These are phyloP conservation scores for Hestina assimilis DNA, from an alignment of 1,140 invertebrate species.

Conservation along the genomic window DNA sequence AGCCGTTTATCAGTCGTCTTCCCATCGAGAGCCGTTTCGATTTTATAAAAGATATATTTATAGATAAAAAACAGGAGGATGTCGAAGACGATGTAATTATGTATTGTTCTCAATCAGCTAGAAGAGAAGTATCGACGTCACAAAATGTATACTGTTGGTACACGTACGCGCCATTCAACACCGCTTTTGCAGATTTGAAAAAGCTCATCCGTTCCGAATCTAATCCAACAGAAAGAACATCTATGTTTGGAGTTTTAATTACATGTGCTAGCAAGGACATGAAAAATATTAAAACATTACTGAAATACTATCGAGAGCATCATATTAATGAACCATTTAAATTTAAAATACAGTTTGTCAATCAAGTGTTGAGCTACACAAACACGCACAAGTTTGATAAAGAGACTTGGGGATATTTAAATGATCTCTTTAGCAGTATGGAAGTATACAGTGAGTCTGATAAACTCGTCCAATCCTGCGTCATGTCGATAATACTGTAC, in stretches of 20 bases:
- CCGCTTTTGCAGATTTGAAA: constrained; percentile 46
- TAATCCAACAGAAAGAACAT: constrained; percentile 37
- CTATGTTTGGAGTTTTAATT: constrained; percentile 41
- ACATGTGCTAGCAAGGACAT: constrained; percentile 30
- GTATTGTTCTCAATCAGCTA: not conserved
- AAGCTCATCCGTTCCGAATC: constrained; percentile 46
- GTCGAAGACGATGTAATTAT: not conserved
- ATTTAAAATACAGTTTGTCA: constrained; percentile 47
- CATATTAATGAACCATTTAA: constrained; percentile 56
- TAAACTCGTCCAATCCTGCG: constrained; percentile 37
- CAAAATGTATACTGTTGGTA: constrained; percentile 48
- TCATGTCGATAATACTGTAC: constrained; percentile 42
- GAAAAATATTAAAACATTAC: constrained; percentile 34
- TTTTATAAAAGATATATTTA: constrained; percentile 43
- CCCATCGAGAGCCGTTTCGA: constrained; percentile 39
- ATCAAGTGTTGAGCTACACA: constrained; percentile 34
- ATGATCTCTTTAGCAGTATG: constrained; percentile 51
- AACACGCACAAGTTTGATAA: constrained; percentile 34
- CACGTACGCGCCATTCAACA: constrained; percentile 43
- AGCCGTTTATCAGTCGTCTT: constrained; percentile 43
- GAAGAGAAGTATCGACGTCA: not conserved
- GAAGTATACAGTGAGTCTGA: constrained; percentile 49
- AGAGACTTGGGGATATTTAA: constrained; percentile 46
- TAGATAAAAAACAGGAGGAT: constrained; percentile 33
- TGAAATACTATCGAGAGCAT: constrained; percentile 49